Conservation (phyloP, 2,113 vertebrate species). For the Thymallus thymallus region DNA sequence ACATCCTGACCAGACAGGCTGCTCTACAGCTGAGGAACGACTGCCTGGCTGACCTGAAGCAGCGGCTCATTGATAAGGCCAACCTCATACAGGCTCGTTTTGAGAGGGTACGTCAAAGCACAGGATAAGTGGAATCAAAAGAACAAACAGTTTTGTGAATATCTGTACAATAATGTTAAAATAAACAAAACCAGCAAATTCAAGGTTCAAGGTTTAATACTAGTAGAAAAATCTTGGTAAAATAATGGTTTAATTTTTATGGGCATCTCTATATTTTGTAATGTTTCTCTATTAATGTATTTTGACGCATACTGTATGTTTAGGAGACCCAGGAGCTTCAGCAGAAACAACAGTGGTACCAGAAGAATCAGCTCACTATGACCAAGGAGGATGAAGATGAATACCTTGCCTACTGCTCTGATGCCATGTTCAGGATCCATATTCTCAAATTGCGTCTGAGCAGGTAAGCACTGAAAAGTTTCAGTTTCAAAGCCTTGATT, state of each 20-base stretch:
- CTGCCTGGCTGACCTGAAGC: constrained; percentile 60
- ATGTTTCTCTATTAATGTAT: too few species aligned
- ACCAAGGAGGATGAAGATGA: constrained; percentile 53
- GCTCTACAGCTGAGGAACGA: constrained; percentile 41
- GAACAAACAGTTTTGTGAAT: too few species aligned
- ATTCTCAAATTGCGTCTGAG: constrained; percentile 66
- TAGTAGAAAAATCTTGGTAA: too few species aligned
- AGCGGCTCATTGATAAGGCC: constrained; percentile 66
- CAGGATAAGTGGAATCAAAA: not conserved
- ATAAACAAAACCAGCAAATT: too few species aligned
- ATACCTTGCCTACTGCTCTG: constrained; percentile 67
- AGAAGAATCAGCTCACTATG: constrained; percentile 70
- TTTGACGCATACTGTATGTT: not conserved
- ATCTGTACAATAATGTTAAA: too few species aligned
- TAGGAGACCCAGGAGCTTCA: constrained; percentile 77
- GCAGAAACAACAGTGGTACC: constrained; percentile 75
- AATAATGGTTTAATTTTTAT: too few species aligned
- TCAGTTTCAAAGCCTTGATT: not conserved
- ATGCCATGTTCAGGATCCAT: constrained; percentile 73
- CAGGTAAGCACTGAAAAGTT: constrained; percentile 53
- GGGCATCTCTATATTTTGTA: too few species aligned
- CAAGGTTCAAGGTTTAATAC: too few species aligned
- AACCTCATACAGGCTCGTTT: constrained; percentile 78
- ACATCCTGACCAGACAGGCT: constrained; percentile 58
- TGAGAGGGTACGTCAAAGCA: constrained; percentile 70